phyloP scores from a whole-genome alignment of 2,888 invertebrate species.

The Mechanitis messenoides region DNA sequence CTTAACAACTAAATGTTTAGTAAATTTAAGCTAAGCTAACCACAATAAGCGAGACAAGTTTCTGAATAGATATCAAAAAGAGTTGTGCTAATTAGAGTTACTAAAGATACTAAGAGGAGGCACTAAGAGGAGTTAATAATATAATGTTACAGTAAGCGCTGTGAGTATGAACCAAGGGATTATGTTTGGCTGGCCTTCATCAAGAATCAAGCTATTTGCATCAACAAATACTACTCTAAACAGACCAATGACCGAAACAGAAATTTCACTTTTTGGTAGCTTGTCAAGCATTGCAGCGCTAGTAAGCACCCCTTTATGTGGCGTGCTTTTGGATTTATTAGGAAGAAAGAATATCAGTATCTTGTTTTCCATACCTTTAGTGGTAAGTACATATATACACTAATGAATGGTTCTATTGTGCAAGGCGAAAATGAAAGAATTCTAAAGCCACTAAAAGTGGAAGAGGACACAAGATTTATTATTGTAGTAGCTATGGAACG shows the following conservation, averaged over 20 bases:
- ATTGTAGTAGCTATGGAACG: no score
- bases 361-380: conserved; percentile 29
- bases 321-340: conserved; percentile 39
- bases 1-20: no score
- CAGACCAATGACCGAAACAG: conserved; percentile 40
- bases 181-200: conserved; percentile 55
- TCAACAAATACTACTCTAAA: conserved; percentile 40
- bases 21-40: no score
- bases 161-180: conserved; percentile 47
- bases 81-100: not conserved
- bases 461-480: no score
- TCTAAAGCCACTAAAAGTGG: no score
- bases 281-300: conserved; percentile 40
- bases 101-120: no score
- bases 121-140: not conserved
- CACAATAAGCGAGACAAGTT: no score
- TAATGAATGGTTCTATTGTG: no score
- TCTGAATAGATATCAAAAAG: not conserved
- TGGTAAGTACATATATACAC: conserved; percentile 21
- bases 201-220: conserved; percentile 48
- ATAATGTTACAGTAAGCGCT: conserved; percentile 45
- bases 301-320: conserved; percentile 39
- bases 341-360: conserved; percentile 41
- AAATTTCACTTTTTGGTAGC: conserved; percentile 43
- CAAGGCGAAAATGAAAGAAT: no score